Evolutionary conservation across 2,797 vertebrate genomes (phyloP).

Genomic region (Chanos chanos): DNA sequence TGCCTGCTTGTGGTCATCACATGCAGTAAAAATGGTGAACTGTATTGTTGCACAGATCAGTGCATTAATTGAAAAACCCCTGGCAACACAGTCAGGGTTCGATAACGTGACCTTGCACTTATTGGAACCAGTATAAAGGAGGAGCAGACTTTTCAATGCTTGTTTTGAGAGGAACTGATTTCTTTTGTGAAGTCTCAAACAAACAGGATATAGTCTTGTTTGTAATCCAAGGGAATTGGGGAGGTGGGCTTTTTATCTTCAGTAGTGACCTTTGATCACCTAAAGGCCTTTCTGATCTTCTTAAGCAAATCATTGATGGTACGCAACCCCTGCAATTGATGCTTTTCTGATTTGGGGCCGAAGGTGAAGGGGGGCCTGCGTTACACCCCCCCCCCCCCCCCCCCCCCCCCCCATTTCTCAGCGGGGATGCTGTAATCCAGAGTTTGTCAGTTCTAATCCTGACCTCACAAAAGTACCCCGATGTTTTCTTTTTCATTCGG

Average conservation of each 20-base stretch:
- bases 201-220: conserved; percentile 45
- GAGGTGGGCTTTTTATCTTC: conserved; percentile 45
- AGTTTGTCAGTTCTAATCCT: conserved; percentile 57
- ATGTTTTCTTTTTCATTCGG: too few species aligned
- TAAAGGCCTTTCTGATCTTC: conserved; percentile 72
- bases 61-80: too few species aligned
- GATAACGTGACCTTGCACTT: too few species aligned
- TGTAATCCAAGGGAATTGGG: conserved; percentile 50
- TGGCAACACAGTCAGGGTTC: too few species aligned
- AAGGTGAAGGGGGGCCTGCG: conserved; percentile 55
- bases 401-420: conserved; percentile 57
- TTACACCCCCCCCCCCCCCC: conserved; percentile 51
- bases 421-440: conserved; percentile 62
- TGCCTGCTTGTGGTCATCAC: too few species aligned
- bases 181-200: too few species aligned
- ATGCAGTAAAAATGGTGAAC: too few species aligned
- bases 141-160: too few species aligned
- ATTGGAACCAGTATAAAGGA: too few species aligned
- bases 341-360: conserved; percentile 45
- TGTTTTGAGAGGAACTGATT: too few species aligned
- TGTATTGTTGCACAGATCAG: too few species aligned
- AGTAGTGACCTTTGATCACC: conserved; percentile 58
- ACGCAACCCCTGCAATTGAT: conserved; percentile 51
- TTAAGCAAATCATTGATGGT: conserved; percentile 68
- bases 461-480: background rate